Evolutionary conservation across 1,140 invertebrate genomes (phyloP), one percentile per base, ranked within the genome.

Genomic region (Drosophila pallidifrons): DNA sequence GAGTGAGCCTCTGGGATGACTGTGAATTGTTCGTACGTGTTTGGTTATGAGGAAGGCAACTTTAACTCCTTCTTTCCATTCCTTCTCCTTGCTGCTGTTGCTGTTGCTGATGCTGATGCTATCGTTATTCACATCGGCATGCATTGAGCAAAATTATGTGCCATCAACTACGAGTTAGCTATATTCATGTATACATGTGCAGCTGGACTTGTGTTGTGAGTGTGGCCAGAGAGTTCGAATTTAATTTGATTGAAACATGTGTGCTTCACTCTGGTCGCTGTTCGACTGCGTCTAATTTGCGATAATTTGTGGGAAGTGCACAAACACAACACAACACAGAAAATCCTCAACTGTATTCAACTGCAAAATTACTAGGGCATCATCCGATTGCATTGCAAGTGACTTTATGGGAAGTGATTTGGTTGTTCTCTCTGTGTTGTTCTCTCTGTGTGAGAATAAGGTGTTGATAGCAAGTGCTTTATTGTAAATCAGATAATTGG

Each of bases 1-100:
- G 80, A 72, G 57, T 68, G 69, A 77, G 85, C 81, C 81, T 88
- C 61, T 72, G 69, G 57, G 63, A 52, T 66, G 64, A 41, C 68
- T 73, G 83, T 88, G 83, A 88, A 88, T 88, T 88, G 83, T 77
- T 66, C 28, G 80, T 88, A 88, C 83, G 83, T 88, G 83, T 89
- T 83, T 83, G 83, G 73, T 88, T 88, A 88, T 83, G 85, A 86
- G 75, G 82, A 88, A 80, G 71, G 58, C 60, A 58, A 66, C 75
- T 52, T 11, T 16, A 15, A 15, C 20, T 20, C 11, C 49, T 52
- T 20, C 20, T 20, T n/a, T 30, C 10, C 30, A 32, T 32, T 32
- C 6, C 47, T 51, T 51, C 20, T 51, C 47, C 46, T 51, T 5
- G 20, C 16, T 51, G 5, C 30, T 32, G 5, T 8, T 63, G 28